Conservation (phyloP, 1,140 invertebrate genomes). For the Melitaea cinxia region DNA sequence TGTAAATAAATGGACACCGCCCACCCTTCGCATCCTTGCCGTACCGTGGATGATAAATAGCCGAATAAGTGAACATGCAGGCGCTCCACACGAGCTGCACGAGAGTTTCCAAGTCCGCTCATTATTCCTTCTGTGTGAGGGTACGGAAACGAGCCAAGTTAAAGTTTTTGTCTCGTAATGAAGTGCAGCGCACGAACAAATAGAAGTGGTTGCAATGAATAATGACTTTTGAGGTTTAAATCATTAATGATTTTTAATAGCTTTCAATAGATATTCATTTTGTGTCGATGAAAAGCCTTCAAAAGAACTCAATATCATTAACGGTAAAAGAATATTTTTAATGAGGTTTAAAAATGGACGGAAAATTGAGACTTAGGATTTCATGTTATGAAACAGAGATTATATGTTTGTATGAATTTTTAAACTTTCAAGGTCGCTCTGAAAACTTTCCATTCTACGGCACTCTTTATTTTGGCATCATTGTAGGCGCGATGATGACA, state of each 20-base stretch:
- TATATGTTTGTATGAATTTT: too few relatives aligned
- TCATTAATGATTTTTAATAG: constrained; percentile 4
- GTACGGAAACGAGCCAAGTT: constrained; percentile 13
- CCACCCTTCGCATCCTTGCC: too few relatives aligned
- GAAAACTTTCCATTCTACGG: too few relatives aligned
- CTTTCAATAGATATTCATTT: neutral
- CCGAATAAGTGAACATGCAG: constrained; percentile 1
- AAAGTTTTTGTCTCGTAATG: constrained; percentile 22
- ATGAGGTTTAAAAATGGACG: too few relatives aligned
- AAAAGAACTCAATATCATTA: neutral
- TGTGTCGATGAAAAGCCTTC: neutral
- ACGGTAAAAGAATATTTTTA: too few relatives aligned
- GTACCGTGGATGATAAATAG: too few relatives aligned
- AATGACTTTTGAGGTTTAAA: constrained; percentile 4
- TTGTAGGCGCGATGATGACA: too few relatives aligned
- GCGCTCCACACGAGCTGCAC: constrained; percentile 1
- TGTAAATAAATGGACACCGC: too few relatives aligned
- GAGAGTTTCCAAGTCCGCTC: constrained; percentile 14
- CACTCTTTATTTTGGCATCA: too few relatives aligned
- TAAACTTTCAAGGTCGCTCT: too few relatives aligned
- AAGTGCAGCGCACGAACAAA: constrained; percentile 10
- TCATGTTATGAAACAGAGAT: too few relatives aligned
- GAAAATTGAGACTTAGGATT: too few relatives aligned
- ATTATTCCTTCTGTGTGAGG: constrained; percentile 22
- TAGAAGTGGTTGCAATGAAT: constrained; percentile 4